These are phyloP conservation scores for Lacerta viridis DNA, from an alignment of 2,797 vertebrate species.

Conservation along the genomic window DNA sequence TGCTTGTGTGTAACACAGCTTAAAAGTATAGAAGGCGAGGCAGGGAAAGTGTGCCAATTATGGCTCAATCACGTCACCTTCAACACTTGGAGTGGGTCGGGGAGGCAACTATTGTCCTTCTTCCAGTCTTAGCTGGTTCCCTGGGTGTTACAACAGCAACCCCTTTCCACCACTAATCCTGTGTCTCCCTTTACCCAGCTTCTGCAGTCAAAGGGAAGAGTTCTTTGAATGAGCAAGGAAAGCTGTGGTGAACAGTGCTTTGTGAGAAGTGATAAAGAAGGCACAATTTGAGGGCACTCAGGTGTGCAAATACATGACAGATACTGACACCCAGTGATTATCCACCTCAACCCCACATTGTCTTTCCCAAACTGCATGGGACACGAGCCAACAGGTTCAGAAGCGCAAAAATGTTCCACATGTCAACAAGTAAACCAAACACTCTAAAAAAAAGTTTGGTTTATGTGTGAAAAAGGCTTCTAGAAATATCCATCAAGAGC, in stretches of 20 bases:
- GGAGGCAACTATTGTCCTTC: no score
- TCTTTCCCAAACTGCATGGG: neutral
- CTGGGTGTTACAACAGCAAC: neutral
- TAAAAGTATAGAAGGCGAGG: neutral
- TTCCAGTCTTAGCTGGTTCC: neutral
- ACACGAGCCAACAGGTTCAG: slow-evolving; percentile 34
- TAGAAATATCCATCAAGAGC: neutral
- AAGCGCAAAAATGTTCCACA: slow-evolving; percentile 33
- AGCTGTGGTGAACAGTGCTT: neutral
- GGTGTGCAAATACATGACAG: slow-evolving; percentile 31
- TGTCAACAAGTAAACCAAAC: slow-evolving; percentile 19
- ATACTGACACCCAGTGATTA: slow-evolving; percentile 21
- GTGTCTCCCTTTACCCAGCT: neutral
- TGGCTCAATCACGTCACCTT: neutral
- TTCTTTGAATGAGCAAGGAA: neutral
- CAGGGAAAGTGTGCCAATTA: neutral
- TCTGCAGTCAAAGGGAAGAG: no score
- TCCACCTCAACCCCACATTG: neutral
- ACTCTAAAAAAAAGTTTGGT: neutral
- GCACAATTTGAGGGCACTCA: neutral
- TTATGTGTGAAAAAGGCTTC: neutral
- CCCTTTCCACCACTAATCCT: neutral
- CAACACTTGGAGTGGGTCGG: neutral
- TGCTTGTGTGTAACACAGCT: neutral
- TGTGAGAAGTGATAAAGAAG: neutral